Evolutionary conservation across 2,888 invertebrate species (phyloP).

Genomic region (Junonia oenone): DNA sequence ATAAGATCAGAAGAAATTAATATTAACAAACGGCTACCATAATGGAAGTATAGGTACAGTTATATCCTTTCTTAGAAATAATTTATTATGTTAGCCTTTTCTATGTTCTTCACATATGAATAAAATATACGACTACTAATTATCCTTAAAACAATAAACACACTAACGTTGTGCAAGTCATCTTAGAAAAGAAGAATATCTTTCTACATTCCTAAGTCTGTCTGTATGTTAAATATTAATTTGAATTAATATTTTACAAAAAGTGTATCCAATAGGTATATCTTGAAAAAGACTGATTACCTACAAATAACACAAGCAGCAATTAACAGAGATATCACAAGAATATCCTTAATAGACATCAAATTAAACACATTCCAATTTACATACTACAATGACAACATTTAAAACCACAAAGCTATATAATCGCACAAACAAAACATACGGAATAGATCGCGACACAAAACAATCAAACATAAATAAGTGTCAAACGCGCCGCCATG

Average conservation of each 20-base stretch:
- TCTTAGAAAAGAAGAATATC: neutral
- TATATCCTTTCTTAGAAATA: neutral
- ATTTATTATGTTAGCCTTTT: neutral
- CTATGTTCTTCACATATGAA: neutral
- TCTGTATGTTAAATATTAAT: too few relatives aligned
- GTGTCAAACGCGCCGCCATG: conserved; percentile 10
- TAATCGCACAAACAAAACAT: neutral
- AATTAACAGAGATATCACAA: too few relatives aligned
- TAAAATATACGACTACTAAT: neutral
- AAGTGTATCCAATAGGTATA: too few relatives aligned
- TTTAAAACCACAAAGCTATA: neutral
- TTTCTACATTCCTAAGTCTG: too few relatives aligned
- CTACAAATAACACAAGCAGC: too few relatives aligned
- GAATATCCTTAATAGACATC: too few relatives aligned
- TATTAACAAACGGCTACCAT: too few relatives aligned
- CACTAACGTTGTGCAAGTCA: neutral
- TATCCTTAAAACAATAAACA: neutral
- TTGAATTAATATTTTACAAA: too few relatives aligned
- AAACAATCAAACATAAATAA: conserved; percentile 10
- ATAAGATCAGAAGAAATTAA: too few relatives aligned
- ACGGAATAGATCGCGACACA: neutral
- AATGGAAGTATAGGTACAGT: neutral
- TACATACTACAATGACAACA: neutral
- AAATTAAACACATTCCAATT: too few relatives aligned
- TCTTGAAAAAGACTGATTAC: too few relatives aligned